Percentiles rank a stretch among this genome's conserved stretches.
These are phyloP conservation scores for Volucella zonaria DNA, from an alignment of 2,888 invertebrate species.

Conservation along the genomic window DNA sequence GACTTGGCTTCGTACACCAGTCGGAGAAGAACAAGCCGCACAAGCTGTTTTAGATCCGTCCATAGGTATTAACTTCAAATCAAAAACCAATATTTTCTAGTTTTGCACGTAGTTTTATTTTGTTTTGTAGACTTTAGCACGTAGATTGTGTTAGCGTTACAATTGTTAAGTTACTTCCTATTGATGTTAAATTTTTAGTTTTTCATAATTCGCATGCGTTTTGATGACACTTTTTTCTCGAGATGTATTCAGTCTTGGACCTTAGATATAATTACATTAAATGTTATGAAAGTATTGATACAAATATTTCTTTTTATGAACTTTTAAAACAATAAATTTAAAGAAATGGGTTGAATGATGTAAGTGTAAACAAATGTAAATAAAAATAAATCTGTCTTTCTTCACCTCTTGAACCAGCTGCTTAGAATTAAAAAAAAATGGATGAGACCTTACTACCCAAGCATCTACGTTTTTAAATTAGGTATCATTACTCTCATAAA, in stretches of 20 bases:
- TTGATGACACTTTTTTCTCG: not conserved
- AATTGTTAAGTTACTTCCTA: conserved; percentile 20
- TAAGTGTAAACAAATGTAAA: too few species aligned
- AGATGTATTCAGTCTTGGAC: not conserved
- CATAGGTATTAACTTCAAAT: conserved; percentile 83
- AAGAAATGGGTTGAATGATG: too few species aligned
- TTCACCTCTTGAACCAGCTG: too few species aligned
- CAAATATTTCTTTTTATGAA: too few species aligned
- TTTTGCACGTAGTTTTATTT: conserved; percentile 49
- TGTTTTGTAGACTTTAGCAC: conserved; percentile 48
- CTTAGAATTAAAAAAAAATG: too few species aligned
- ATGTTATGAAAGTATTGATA: too few species aligned
- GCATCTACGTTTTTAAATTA: too few species aligned
- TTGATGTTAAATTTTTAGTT: conserved; percentile 6
- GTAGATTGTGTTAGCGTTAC: conserved; percentile 45
- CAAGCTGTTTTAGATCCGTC: conserved; percentile 87
- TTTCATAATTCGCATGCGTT: conserved; percentile 8
- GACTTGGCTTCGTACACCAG: conserved; percentile 88
- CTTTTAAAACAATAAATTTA: too few species aligned
- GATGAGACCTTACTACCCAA: too few species aligned
- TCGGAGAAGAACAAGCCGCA: conserved; percentile 87
- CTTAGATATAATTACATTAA: too few species aligned
- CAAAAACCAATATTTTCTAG: conserved; percentile 54
- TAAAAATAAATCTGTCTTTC: too few species aligned
- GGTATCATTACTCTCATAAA: too few species aligned